These are phyloP conservation scores for Caranx ignobilis DNA, from an alignment of 2,113 vertebrate species.

Conservation along the genomic window DNA sequence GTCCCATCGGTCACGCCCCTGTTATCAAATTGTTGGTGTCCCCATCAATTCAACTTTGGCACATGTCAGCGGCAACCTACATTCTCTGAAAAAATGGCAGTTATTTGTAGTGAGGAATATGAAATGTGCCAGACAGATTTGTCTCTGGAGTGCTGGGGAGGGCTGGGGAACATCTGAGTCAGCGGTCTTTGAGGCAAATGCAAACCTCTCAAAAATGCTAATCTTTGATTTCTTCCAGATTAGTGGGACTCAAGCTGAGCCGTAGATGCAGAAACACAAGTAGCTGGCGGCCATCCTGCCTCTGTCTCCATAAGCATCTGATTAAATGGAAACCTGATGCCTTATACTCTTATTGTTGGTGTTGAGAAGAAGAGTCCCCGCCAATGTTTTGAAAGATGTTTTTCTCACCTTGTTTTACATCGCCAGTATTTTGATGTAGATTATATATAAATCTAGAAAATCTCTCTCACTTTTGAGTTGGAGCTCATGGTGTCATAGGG, in stretches of 20 bases:
- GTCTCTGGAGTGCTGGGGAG: conserved; percentile 55
- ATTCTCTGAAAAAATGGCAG: conserved; percentile 43
- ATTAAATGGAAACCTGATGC: conserved; percentile 73
- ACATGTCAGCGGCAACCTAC: conserved; percentile 57
- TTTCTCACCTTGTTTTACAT: conserved; percentile 34
- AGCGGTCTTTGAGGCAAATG: conserved; percentile 72
- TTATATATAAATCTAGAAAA: neutral
- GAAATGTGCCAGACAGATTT: conserved; percentile 72
- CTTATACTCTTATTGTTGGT: conserved; percentile 40
- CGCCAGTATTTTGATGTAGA: neutral
- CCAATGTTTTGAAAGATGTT: conserved; percentile 38
- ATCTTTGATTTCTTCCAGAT: conserved; percentile 83
- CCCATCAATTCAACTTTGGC: conserved; percentile 67
- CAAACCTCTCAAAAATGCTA: conserved; percentile 80
- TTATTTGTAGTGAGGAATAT: conserved; percentile 69
- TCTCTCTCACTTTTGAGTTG: neutral
- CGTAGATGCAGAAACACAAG: conserved; percentile 70
- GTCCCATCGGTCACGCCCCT: conserved; percentile 44
- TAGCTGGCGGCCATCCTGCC: conserved; percentile 67
- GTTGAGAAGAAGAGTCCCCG: conserved; percentile 53
- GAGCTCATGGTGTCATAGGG: conserved; percentile 5
- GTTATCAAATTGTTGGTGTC: conserved; percentile 46
- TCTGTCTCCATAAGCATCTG: conserved; percentile 66
- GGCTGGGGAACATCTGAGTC: conserved; percentile 67
- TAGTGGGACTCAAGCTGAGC: conserved; percentile 75